phyloP scores from a whole-genome alignment of 2,113 vertebrate species.

The Thunnus thynnus region DNA sequence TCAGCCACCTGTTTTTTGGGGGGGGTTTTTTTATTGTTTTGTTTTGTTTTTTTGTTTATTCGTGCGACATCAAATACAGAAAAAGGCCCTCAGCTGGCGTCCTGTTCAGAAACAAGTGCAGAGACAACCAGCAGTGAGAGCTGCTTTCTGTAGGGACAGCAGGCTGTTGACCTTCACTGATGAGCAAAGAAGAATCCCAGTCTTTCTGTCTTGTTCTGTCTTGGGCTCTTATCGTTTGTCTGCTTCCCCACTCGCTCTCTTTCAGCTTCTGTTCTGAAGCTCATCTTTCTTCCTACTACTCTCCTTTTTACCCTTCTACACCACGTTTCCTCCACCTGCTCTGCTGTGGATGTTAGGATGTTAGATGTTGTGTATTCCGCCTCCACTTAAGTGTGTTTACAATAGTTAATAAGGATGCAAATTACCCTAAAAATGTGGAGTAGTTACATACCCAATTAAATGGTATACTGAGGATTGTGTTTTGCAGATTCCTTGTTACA shows the following conservation, averaged over 20 bases:
- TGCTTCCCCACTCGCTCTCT: constrained; percentile 31
- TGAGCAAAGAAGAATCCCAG: constrained; percentile 34
- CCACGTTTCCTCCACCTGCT: not conserved
- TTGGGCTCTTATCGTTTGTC: constrained; percentile 33
- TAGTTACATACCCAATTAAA: constrained; percentile 23
- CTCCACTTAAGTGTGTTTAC: constrained; percentile 4
- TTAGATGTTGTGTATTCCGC: not conserved
- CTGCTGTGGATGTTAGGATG: not conserved
- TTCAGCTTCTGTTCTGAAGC: constrained; percentile 24
- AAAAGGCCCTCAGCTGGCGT: constrained; percentile 7
- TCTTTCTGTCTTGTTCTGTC: constrained; percentile 36
- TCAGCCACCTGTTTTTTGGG: constrained; percentile 38
- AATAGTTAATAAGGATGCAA: not conserved
- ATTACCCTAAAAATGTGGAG: not conserved
- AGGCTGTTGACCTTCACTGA: constrained; percentile 65
- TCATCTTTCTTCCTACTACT: constrained; percentile 12
- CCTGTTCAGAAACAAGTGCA: constrained; percentile 25
- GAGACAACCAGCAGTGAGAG: constrained; percentile 13
- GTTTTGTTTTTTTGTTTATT: not conserved
- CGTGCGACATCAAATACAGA: constrained; percentile 35
- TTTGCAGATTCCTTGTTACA: not conserved
- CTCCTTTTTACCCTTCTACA: not conserved
- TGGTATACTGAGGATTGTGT: not conserved
- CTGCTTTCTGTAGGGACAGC: constrained; percentile 35
- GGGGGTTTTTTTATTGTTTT: not conserved